These are phyloP conservation scores for Kryptolebias marmoratus DNA, from an alignment of 2,113 vertebrate genomes.

Conservation along the genomic window DNA sequence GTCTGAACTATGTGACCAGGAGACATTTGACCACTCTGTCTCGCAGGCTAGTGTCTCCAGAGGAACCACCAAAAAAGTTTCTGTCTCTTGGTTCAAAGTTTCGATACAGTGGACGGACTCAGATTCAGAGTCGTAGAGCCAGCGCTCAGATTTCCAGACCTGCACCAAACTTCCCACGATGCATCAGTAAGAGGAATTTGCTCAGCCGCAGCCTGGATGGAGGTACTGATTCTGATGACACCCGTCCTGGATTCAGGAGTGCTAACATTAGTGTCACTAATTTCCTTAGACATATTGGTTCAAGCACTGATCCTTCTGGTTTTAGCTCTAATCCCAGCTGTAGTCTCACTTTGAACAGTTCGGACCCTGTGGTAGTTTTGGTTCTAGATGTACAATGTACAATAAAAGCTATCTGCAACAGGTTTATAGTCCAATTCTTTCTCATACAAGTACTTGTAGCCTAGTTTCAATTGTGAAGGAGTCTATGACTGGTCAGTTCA, in stretches of 20 bases:
- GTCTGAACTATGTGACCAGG: neutral
- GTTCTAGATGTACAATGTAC: neutral
- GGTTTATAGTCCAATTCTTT: neutral
- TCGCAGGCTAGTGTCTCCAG: conserved; percentile 88
- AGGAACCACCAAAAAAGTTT: conserved; percentile 95
- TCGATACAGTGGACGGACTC: conserved; percentile 95
- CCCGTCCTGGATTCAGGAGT: neutral
- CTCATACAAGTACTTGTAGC: neutral
- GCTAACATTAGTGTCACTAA: neutral
- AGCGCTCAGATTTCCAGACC: conserved; percentile 93
- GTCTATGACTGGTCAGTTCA: neutral
- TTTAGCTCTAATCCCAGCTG: neutral
- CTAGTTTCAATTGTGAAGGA: neutral
- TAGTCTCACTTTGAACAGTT: accelerated
- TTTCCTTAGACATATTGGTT: neutral
- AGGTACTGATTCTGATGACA: conserved; percentile 78
- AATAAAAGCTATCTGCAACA: neutral
- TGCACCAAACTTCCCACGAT: conserved; percentile 91
- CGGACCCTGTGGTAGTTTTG: neutral
- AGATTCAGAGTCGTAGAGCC: conserved; percentile 92
- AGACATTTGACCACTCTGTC: neutral
- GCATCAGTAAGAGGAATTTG: conserved; percentile 93
- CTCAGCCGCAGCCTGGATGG: conserved; percentile 98
- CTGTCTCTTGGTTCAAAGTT: conserved; percentile 96
- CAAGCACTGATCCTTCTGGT: neutral